phyloP scores from a whole-genome alignment of 2,113 vertebrate genomes.

The Rhadina sibilatrix region DNA sequence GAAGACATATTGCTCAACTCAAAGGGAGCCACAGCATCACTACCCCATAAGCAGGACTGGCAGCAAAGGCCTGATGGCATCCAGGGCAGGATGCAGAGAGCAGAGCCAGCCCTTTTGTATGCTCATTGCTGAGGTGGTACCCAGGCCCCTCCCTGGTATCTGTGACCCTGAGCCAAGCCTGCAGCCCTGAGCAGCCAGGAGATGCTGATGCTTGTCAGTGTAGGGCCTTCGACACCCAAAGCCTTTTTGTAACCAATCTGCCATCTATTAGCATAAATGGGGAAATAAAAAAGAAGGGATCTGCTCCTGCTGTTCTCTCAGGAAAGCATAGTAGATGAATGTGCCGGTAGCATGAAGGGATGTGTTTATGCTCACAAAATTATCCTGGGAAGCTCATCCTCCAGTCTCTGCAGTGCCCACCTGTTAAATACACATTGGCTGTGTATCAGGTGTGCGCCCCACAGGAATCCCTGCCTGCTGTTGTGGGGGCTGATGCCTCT shows the following conservation, averaged over 20 bases:
- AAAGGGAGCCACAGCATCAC: neutral
- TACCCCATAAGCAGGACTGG: neutral
- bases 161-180: neutral
- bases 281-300: neutral
- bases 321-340: neutral
- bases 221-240: neutral
- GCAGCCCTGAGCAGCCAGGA: neutral
- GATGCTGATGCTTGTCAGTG: neutral
- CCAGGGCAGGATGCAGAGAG: neutral
- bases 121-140: neutral
- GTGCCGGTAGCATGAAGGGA: neutral
- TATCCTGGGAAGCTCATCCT: neutral
- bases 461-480: neutral
- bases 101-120: neutral
- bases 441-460: neutral
- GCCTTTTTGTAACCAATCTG: neutral
- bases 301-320: neutral
- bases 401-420: accelerated
- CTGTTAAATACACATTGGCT: neutral
- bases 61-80: neutral
- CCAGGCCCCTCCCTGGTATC: neutral
- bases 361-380: neutral
- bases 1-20: accelerated
- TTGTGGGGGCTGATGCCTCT: neutral
- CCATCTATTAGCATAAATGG: neutral